Conservation (phyloP, 1,140 invertebrate species). For the Littorina saxatilis region DNA sequence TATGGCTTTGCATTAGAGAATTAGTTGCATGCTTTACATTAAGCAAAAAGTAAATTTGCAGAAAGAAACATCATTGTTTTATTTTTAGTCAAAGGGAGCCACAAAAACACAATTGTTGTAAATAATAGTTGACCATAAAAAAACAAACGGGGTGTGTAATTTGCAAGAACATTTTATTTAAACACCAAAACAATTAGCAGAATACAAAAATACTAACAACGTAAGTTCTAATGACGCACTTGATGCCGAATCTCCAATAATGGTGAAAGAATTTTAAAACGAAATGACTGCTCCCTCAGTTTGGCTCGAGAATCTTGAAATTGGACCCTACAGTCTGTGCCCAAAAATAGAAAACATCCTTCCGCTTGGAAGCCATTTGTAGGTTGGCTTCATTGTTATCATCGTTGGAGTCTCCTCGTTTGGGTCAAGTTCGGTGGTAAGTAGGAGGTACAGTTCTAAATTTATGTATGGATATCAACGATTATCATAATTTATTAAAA, state of each 20-base stretch:
- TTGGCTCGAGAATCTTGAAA: slow-evolving; percentile 38
- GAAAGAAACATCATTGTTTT: not conserved
- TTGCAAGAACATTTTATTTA: too few species aligned
- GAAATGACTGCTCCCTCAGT: slow-evolving; percentile 32
- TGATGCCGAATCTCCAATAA: too few species aligned
- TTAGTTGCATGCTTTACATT: too few species aligned
- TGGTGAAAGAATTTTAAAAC: not conserved
- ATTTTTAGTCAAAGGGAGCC: not conserved
- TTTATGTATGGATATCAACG: slow-evolving; percentile 62
- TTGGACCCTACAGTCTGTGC: slow-evolving; percentile 31
- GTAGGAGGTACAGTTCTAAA: slow-evolving; percentile 59
- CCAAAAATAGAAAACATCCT: slow-evolving; percentile 45
- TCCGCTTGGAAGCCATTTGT: slow-evolving; percentile 31
- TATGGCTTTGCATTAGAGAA: too few species aligned
- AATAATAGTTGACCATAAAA: not conserved
- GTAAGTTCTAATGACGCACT: too few species aligned
- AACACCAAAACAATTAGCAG: too few species aligned
- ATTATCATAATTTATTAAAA: slow-evolving; percentile 73
- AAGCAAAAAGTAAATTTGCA: not conserved
- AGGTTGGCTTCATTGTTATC: slow-evolving; percentile 34
- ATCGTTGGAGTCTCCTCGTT: not conserved
- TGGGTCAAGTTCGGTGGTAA: slow-evolving; percentile 33
- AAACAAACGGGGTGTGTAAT: not conserved
- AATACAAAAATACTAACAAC: too few species aligned
- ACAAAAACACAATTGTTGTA: not conserved